Evolutionary conservation across 2,797 vertebrate genomes (phyloP).

Genomic region (Amblyraja radiata): DNA sequence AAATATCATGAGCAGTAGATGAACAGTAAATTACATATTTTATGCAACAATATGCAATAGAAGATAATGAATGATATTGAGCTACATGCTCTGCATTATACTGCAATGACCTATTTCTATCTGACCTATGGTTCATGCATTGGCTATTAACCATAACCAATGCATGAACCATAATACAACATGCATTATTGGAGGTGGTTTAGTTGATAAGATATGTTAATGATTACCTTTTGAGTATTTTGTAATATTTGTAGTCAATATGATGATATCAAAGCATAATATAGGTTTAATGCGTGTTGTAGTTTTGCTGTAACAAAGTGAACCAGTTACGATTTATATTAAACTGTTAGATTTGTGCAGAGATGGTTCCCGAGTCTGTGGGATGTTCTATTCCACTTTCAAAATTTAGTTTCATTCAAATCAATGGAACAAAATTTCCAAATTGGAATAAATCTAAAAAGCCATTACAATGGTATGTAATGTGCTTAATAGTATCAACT

Average conservation of each 20-base stretch:
- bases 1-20: background rate
- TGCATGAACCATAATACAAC: background rate
- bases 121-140: background rate
- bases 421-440: too few relatives aligned
- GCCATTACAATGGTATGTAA: too few relatives aligned
- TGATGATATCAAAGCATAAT: background rate
- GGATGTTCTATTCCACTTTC: too few relatives aligned
- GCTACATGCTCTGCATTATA: background rate
- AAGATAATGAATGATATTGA: background rate
- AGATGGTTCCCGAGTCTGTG: too few relatives aligned
- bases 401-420: too few relatives aligned
- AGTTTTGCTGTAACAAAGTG: too few relatives aligned
- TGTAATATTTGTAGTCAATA: background rate
- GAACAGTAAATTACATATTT: background rate
- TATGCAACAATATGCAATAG: background rate
- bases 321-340: too few relatives aligned
- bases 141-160: background rate
- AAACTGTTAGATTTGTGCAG: too few relatives aligned
- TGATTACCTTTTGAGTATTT: background rate
- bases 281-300: background rate
- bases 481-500: too few relatives aligned
- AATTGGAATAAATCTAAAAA: too few relatives aligned
- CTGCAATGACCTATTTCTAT: background rate
- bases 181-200: background rate
- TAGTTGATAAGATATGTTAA: background rate